Evolutionary conservation across 92 coral and sea anemone species (phyloP), one percentile per base, ranked within the genome.

Genomic region (Plumapathes pennacea): DNA sequence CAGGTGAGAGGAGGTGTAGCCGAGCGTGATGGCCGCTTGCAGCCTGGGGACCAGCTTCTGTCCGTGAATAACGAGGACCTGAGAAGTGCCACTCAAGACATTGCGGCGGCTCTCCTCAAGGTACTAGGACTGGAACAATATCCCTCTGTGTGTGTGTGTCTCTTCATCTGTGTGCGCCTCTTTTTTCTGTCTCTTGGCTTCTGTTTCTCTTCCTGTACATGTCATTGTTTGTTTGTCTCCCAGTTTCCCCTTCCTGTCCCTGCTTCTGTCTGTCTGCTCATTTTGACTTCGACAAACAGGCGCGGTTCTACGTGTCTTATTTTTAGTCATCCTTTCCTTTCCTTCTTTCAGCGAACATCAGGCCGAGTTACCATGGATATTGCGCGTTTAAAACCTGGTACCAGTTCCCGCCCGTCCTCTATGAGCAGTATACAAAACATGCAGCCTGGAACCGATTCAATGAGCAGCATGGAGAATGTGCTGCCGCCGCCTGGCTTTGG

Each of bases 1-100:
- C 37, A 89, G 97, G 99, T 94, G 13, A 81, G 80, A 50, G 97
- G 99, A 4, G 99, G 99, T 25, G 74, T 89, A 1, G 99, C 99
- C 6, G 91, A 72, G 61, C 71, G 87, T 1, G 95, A 94, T 40
- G 97, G 99, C 19, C 89, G 88, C 32, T 78, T 94, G 13, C 34
- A 65, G 47, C 86, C 94, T 22, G 99, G 99, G 21, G 99, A 94
- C 50, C 99, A 94, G 76, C 84, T 94, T 22, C 73, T 94, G 39
- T 85, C 90, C 27, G 97, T 94, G 9, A 94, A 94, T 56, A 90
- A 89, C 19, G 99, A 89, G 22, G 99, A 94, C 65, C 87, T 83
- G 1, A 71, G 86, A 23, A 84, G 65, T 54, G 96, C 99, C 0
- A 84, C 94, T 28, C 99, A 94, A 50, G 99, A 94, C 23, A 45